Percentiles rank a stretch among this genome's conserved stretches.
Evolutionary conservation across 1,140 invertebrate species (phyloP).

Genomic region (Acromyrmex charruanus): DNA sequence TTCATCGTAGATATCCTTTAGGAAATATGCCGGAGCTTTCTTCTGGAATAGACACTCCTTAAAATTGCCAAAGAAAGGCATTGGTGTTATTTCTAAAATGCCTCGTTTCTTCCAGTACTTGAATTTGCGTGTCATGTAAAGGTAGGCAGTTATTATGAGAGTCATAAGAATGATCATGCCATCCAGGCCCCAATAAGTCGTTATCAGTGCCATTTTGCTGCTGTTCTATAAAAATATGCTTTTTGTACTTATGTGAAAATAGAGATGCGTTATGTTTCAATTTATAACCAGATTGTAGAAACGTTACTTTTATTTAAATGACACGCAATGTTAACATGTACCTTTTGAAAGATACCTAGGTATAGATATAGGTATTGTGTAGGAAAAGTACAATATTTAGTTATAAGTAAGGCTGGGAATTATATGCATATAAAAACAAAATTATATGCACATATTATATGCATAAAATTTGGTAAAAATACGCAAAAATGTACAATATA

Average conservation of each 20-base stretch:
- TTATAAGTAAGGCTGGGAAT: no score
- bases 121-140: constrained; percentile 81
- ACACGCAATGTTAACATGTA: no score
- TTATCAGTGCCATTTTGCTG: constrained; percentile 66
- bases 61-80: constrained; percentile 81
- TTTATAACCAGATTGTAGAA: neutral
- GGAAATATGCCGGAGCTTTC: constrained; percentile 47
- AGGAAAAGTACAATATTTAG: no score
- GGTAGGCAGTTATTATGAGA: constrained; percentile 64
- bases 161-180: constrained; percentile 28
- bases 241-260: neutral
- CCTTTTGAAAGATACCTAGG: no score
- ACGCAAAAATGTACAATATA: no score
- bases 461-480: no score
- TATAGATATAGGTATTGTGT: no score
- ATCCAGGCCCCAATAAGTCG: constrained; percentile 64
- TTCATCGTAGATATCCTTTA: constrained; percentile 69
- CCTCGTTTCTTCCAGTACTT: constrained; percentile 83
- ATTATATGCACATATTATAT: no score
- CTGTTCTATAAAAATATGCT: neutral
- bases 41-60: constrained; percentile 54
- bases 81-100: constrained; percentile 76
- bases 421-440: no score
- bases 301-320: neutral
- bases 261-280: neutral